These are phyloP conservation scores for Dascyllus trimaculatus DNA, from an alignment of 2,113 vertebrate genomes.

Conservation along the genomic window DNA sequence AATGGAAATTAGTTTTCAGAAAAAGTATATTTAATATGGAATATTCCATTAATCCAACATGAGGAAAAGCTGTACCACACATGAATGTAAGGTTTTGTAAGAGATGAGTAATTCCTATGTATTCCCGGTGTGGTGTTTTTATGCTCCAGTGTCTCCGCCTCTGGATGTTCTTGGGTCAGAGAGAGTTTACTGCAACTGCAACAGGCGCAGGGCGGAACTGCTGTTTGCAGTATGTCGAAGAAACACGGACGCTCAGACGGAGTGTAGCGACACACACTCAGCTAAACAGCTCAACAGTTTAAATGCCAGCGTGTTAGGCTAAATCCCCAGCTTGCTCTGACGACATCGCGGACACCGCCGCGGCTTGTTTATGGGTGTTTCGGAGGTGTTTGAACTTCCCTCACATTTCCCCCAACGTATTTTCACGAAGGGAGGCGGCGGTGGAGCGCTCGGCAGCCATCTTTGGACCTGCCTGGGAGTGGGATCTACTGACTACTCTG, in stretches of 20 bases:
- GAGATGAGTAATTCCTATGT: not conserved
- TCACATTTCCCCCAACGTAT: constrained; percentile 63
- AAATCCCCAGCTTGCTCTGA: constrained; percentile 5
- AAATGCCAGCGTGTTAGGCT: constrained; percentile 7
- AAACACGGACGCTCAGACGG: constrained; percentile 53
- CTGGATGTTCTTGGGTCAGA: constrained; percentile 73
- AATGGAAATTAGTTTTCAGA: too few species aligned
- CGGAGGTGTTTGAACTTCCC: constrained; percentile 68
- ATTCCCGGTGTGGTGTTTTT: constrained; percentile 14
- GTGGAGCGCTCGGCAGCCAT: constrained; percentile 84
- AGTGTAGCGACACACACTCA: constrained; percentile 47
- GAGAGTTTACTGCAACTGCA: constrained; percentile 78
- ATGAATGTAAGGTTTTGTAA: too few species aligned
- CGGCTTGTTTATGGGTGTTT: constrained; percentile 57
- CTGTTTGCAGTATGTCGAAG: constrained; percentile 58
- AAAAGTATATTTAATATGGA: too few species aligned
- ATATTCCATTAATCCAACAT: too few species aligned
- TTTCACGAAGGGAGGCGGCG: constrained; percentile 82
- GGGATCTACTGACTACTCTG: constrained; percentile 75
- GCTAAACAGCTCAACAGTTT: constrained; percentile 38
- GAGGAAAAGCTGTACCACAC: too few species aligned
- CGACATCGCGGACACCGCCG: constrained; percentile 37
- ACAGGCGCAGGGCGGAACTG: constrained; percentile 79
- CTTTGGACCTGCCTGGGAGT: constrained; percentile 84
- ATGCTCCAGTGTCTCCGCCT: constrained; percentile 68